Base-by-base conservation (phyloP, 2,888 invertebrate genomes). In the Eumacrocentrus americanus region DNA sequence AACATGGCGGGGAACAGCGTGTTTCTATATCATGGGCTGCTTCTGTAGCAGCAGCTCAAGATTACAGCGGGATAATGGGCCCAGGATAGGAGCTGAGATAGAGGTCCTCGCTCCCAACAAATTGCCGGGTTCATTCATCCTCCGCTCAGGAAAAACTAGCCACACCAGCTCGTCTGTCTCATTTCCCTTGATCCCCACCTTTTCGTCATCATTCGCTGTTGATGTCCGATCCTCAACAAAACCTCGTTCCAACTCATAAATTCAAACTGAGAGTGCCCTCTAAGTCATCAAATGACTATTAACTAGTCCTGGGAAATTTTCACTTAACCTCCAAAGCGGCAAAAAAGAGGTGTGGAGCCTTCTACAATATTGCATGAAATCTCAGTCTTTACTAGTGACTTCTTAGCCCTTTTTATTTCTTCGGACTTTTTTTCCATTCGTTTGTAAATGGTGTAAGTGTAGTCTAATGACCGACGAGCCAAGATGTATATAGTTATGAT, bases 71-170 rank as follows among this genome's bases (percentile, higher is more conserved):
- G 38, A 23, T 46, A 35, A 34, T 25, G 37, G 50, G 51, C 35
- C 38, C 18, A 44, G 22, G 23, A 14, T 47, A 55, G 29, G 5
- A 9, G 9, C n/a, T n/a, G 29, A 29, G 29, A 29, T 4, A 29
- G 29, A 29, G 73, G 73, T 76, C 76, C 70, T 76, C 74, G 76
- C 78, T 76, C 73, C 73, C 78, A 77, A 77, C 76, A 78, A 80
- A 80, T 80, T 79, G 74, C 76, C 69, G 77, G 78, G 80, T 80
- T 80, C 80, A 79, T 80, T 80, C 80, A 80, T 80, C 80, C 77
- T 76, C 74, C 70, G 60, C 68, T 72, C 55, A 38, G 60, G 73
- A 78, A 78, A 78, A 78, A 77, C 78, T 76, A 76, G 78, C 74
- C 73, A 62, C 65, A 70, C 76, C 67, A 68, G 71, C 67, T 65